Evolutionary conservation across 1,140 invertebrate species (phyloP).

Genomic region (Euglossa dilemma): DNA sequence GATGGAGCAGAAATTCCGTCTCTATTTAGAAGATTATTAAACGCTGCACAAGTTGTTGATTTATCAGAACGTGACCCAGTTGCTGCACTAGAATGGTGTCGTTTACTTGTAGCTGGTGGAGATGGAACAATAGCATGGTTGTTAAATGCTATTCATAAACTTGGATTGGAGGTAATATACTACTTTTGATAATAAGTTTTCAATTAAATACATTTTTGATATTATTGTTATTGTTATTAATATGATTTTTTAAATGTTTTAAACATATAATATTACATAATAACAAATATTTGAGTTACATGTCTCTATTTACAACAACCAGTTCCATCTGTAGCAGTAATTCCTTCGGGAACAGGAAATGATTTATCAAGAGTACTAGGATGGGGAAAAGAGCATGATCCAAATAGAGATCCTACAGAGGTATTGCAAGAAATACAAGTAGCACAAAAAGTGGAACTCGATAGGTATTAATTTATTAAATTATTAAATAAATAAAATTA

Average conservation of each 20-base stretch:
- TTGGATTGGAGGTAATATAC: constrained; percentile 84
- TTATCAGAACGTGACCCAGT: constrained; percentile 89
- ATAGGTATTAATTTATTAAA: constrained; percentile 85
- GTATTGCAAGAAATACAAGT: constrained; percentile 86
- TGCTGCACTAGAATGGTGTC: constrained; percentile 91
- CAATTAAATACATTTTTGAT: too few species aligned
- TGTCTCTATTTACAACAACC: constrained; percentile 80
- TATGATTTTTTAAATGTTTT: too few species aligned
- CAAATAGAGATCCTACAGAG: constrained; percentile 85
- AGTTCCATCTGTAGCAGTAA: constrained; percentile 87
- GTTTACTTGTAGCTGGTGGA: constrained; percentile 92
- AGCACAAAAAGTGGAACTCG: constrained; percentile 86
- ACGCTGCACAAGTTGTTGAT: constrained; percentile 95
- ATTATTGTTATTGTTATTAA: too few species aligned
- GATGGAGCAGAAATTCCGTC: constrained; percentile 91
- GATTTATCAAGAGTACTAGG: constrained; percentile 92
- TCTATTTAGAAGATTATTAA: constrained; percentile 90
- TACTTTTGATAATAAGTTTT: background rate
- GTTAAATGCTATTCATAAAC: constrained; percentile 89
- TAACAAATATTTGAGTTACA: constrained; percentile 5
- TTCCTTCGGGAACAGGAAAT: constrained; percentile 94
- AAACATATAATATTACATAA: background rate
- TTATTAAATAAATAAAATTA: background rate
- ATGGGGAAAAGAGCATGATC: constrained; percentile 88
- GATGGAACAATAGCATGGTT: constrained; percentile 98